Evolutionary conservation across 2,113 vertebrate species (phyloP).

Genomic region (Sapajus apella): DNA sequence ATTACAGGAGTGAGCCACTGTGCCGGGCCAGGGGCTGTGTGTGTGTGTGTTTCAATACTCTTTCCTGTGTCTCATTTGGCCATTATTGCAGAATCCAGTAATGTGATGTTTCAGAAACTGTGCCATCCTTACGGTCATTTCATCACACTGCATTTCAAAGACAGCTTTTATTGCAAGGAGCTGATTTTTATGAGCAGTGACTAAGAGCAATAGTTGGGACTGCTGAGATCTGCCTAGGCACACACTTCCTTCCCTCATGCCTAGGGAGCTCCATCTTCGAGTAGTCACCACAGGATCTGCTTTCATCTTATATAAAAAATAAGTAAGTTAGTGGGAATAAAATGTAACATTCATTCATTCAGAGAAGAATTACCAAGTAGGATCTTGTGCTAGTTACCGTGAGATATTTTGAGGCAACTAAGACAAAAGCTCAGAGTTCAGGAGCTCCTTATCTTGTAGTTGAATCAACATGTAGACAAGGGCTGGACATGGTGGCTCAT

Average conservation of each 20-base stretch:
- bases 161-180: slow-evolving; percentile 36
- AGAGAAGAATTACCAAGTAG: not conserved
- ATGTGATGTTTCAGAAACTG: slow-evolving; percentile 40
- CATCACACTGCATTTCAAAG: slow-evolving; percentile 29
- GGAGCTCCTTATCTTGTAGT: not conserved
- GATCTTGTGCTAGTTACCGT: not conserved
- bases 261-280: not conserved
- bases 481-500: too few relatives aligned
- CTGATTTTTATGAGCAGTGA: slow-evolving; percentile 8
- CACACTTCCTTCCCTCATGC: not conserved
- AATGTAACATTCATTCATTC: slow-evolving; percentile 3
- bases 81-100: not conserved
- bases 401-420: not conserved
- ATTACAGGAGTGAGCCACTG: too few relatives aligned
- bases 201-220: not conserved
- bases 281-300: not conserved
- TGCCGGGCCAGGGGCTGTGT: too few relatives aligned
- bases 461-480: not conserved
- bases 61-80: slow-evolving; percentile 4
- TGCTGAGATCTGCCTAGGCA: not conserved
- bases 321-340: not conserved
- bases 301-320: not conserved
- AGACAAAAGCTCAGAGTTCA: not conserved
- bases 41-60: not conserved
- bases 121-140: slow-evolving; percentile 31